phyloP scores from a whole-genome alignment of 2,797 vertebrate genomes.

The Phrynocephalus vlangalii region DNA sequence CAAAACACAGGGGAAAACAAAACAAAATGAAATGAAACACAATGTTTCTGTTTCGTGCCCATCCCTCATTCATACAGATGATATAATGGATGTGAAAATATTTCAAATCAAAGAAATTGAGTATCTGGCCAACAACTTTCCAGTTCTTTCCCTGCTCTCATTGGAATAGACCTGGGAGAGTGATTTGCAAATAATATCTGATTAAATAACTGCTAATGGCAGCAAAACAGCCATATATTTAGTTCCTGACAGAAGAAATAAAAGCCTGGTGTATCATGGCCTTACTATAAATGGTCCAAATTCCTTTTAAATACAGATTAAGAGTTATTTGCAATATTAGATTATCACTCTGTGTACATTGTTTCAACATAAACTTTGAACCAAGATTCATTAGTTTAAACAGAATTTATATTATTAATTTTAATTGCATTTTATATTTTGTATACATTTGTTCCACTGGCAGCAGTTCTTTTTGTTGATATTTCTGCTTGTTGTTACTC shows the following conservation, averaged over 20 bases:
- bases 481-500: background rate
- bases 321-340: background rate
- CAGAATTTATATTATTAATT: background rate
- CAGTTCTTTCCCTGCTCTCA: background rate
- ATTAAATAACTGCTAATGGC: background rate
- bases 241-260: background rate
- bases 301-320: background rate
- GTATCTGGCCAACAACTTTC: background rate
- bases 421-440: too few species aligned
- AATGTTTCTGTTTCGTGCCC: too few species aligned
- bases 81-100: background rate
- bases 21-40: too few species aligned
- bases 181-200: background rate
- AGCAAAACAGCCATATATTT: background rate
- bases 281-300: background rate
- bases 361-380: background rate
- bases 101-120: background rate
- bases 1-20: too few species aligned
- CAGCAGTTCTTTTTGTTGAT: background rate
- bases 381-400: background rate
- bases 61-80: background rate
- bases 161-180: too few species aligned
- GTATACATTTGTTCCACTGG: too few species aligned
- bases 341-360: background rate
- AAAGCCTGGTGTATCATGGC: background rate